Conservation (phyloP, 37 sponge, comb jelly and placozoan species). For the Cliona cf. orientalis region DNA sequence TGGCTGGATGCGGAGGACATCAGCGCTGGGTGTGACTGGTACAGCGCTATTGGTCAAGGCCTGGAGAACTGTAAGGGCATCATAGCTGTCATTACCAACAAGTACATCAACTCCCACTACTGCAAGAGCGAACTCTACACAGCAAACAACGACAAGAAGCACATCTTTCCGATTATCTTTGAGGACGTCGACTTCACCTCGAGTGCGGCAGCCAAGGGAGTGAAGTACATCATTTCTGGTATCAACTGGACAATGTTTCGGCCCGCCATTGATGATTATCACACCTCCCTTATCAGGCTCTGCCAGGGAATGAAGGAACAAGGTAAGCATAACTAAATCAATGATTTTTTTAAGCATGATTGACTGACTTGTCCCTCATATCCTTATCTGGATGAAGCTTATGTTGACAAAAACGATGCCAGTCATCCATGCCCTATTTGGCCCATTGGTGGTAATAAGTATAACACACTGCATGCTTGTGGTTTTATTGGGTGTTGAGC, state of each 20-base stretch:
- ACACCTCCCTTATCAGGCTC: slow-evolving; percentile 50
- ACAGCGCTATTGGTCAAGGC: slow-evolving; percentile 73
- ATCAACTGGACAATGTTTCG: slow-evolving; percentile 88
- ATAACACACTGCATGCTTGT: too few relatives aligned
- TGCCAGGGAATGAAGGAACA: slow-evolving; percentile 54
- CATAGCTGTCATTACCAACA: slow-evolving; percentile 70
- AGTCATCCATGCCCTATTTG: too few relatives aligned
- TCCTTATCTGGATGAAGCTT: too few relatives aligned
- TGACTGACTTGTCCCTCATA: too few relatives aligned
- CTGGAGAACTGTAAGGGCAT: slow-evolving; percentile 74
- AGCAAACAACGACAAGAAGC: slow-evolving; percentile 69
- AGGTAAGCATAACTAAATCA: neutral
- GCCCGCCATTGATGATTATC: slow-evolving; percentile 63
- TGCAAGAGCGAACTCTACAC: slow-evolving; percentile 83
- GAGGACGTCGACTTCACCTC: slow-evolving; percentile 70
- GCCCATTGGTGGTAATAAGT: too few relatives aligned
- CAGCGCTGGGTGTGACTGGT: slow-evolving; percentile 76
- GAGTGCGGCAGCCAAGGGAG: slow-evolving; percentile 64
- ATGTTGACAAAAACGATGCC: too few relatives aligned
- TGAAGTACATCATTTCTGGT: slow-evolving; percentile 83
- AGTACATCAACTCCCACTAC: slow-evolving; percentile 80
- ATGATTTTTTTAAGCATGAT: neutral
- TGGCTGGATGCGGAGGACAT: slow-evolving; percentile 82
- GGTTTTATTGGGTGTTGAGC: too few relatives aligned
- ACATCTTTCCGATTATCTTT: slow-evolving; percentile 71